Evolutionary conservation across 2,888 invertebrate species (phyloP).

Genomic region (Melinaea menophilus): DNA sequence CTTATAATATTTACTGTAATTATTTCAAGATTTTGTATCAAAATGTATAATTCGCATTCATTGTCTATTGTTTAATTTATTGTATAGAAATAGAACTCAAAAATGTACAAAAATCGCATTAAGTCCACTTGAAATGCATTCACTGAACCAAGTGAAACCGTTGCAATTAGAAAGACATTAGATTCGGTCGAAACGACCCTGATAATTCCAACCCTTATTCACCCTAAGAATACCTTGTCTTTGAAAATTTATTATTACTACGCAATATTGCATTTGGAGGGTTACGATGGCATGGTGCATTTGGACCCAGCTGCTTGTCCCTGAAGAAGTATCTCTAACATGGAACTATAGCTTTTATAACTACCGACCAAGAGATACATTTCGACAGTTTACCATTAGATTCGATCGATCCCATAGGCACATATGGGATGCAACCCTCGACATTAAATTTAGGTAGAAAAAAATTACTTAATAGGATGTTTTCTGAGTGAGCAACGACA

Average conservation of each 20-base stretch:
- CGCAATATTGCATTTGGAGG: conserved; percentile 67
- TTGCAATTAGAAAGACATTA: conserved; percentile 39
- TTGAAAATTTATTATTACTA: conserved; percentile 73
- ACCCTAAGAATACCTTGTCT: conserved; percentile 64
- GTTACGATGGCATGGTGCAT: conserved; percentile 61
- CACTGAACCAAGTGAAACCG: conserved; percentile 35
- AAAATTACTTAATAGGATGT: conserved; percentile 74
- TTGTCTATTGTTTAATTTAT: neutral
- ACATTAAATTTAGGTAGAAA: conserved; percentile 70
- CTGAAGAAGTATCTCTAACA: conserved; percentile 2
- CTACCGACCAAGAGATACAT: neutral
- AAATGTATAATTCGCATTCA: neutral
- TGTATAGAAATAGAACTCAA: conserved; percentile 1
- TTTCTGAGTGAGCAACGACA: conserved; percentile 66
- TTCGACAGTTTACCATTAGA: neutral
- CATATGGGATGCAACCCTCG: conserved; percentile 72
- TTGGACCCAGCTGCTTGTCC: conserved; percentile 61
- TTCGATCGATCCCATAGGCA: conserved; percentile 54
- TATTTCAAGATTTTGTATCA: neutral
- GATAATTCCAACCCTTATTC: conserved; percentile 65
- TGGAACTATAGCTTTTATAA: conserved; percentile 1
- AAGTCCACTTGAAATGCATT: conserved; percentile 23
- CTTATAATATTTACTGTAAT: neutral
- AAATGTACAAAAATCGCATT: conserved; percentile 19
- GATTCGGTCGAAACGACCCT: conserved; percentile 43